Evolutionary conservation across 2,797 vertebrate genomes (phyloP), one percentile per base, ranked within the genome.

Genomic region (Ptychadena robeensis): DNA sequence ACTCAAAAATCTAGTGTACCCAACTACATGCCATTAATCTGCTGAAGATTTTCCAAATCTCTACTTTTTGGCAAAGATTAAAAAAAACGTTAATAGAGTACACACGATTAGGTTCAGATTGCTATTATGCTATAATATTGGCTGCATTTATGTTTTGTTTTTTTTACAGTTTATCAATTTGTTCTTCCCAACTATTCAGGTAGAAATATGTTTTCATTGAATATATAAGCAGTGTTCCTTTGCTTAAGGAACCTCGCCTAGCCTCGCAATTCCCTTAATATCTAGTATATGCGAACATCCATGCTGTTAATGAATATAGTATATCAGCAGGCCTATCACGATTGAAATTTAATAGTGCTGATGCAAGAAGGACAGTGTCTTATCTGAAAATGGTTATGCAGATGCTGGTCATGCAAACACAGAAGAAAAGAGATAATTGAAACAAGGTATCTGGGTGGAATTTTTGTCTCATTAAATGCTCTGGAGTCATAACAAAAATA

Each of bases 401-500:
- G 86, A 92, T 86, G 87, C 83, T 86, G 85, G 89, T 89, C 89
- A 91, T 89, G 87, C 88, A 92, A 91, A 89, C 88, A 91, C 88
- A 90, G 88, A 93, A 93, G 91, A 91, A 92, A 93, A 93, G 87
- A 89, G 91, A 90, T 92, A 90, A 92, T 92, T 91, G 87, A 89
- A 91, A 86, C 88, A 90, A 89, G 86, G 82, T 89, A 85, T 85
- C 91, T 91, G 87, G 86, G 86, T 87, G 89, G 87, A 88, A 88
- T 91, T 91, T 90, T 88, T 88, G 88, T 91, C 91, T 90, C 86
- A 86, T 86, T 63, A n/a, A 15, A 85, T 84, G 37, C 71, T 71
- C 74, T 15, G 78, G 25, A 82, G 31, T 35, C 44, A 57, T 72
- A 81, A 79, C 9, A 64, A 85, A 73, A 75, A 74, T 76, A 64